Conservation (phyloP, 2,113 vertebrate species). For the Phycodurus eques region DNA sequence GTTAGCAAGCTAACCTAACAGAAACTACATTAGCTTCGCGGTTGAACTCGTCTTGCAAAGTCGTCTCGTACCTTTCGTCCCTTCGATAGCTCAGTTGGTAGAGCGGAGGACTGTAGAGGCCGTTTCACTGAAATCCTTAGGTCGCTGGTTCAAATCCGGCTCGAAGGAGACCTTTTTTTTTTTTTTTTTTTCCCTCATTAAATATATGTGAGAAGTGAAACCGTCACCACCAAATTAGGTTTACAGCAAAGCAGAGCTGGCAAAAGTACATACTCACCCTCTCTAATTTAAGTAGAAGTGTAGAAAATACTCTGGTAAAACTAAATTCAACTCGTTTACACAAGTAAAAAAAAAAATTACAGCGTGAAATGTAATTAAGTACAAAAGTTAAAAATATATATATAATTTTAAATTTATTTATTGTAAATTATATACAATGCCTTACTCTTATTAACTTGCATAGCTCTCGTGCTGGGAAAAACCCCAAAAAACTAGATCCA, state of each 20-base stretch:
- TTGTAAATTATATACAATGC: too few relatives aligned
- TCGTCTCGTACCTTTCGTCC: not conserved
- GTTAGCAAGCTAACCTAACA: not conserved
- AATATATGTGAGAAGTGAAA: not conserved
- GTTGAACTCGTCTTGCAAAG: not conserved
- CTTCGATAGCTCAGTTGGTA: slow-evolving; percentile 68
- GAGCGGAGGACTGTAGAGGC: slow-evolving; percentile 56
- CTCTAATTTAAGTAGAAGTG: too few relatives aligned
- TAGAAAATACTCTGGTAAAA: not conserved
- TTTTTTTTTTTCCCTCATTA: not conserved
- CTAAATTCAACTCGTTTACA: not conserved
- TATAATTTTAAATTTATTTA: too few relatives aligned
- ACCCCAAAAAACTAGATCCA: too few relatives aligned
- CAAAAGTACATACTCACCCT: not conserved
- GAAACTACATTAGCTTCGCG: not conserved
- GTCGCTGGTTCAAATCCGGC: slow-evolving; percentile 72
- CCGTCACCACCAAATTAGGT: not conserved
- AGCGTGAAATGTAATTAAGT: too few relatives aligned
- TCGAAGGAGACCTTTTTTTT: slow-evolving; percentile 54
- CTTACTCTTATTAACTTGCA: too few relatives aligned
- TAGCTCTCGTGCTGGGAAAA: too few relatives aligned
- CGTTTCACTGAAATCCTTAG: slow-evolving; percentile 52
- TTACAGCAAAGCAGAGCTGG: not conserved
- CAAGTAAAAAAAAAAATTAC: not conserved
- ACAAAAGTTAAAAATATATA: too few relatives aligned